Percentiles rank a stretch among this genome's conserved stretches.
These are phyloP conservation scores for Muscina levida DNA, from an alignment of 2,888 invertebrate species.

Conservation along the genomic window DNA sequence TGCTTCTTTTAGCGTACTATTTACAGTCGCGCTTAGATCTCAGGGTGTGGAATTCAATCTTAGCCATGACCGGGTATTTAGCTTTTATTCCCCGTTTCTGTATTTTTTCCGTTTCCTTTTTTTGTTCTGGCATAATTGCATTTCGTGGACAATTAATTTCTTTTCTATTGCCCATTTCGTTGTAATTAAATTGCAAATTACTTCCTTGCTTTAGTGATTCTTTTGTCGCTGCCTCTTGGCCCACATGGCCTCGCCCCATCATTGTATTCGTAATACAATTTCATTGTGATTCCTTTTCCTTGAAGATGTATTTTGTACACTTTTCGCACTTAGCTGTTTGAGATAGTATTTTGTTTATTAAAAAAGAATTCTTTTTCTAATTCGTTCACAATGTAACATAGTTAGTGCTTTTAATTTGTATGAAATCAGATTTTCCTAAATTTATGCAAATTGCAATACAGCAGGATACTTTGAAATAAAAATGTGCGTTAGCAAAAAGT, in stretches of 20 bases:
- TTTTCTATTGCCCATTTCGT: constrained; percentile 80
- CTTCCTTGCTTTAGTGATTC: constrained; percentile 73
- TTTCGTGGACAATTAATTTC: constrained; percentile 81
- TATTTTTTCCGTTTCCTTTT: constrained; percentile 60
- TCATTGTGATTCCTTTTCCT: constrained; percentile 28
- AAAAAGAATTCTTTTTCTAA: not conserved
- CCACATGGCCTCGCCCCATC: constrained; percentile 7
- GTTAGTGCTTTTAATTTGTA: too few relatives aligned
- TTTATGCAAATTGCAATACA: too few relatives aligned
- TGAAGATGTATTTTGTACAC: constrained; percentile 29
- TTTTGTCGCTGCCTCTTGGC: constrained; percentile 30
- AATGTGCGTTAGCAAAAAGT: too few relatives aligned
- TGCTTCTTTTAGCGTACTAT: constrained; percentile 7
- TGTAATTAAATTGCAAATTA: constrained; percentile 80
- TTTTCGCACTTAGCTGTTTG: constrained; percentile 17
- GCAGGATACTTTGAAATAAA: too few relatives aligned
- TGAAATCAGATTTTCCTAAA: too few relatives aligned
- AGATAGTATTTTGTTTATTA: constrained; percentile 3
- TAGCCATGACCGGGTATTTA: constrained; percentile 38
- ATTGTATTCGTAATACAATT: constrained; percentile 24
- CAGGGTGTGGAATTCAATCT: constrained; percentile 46
- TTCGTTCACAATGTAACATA: too few relatives aligned
- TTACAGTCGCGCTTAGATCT: not conserved
- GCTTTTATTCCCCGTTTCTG: constrained; percentile 28
- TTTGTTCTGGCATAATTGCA: constrained; percentile 78